Evolutionary conservation across 2,888 invertebrate species (phyloP), one percentile per base, ranked within the genome.

Genomic region (Ariolimax columbianus): DNA sequence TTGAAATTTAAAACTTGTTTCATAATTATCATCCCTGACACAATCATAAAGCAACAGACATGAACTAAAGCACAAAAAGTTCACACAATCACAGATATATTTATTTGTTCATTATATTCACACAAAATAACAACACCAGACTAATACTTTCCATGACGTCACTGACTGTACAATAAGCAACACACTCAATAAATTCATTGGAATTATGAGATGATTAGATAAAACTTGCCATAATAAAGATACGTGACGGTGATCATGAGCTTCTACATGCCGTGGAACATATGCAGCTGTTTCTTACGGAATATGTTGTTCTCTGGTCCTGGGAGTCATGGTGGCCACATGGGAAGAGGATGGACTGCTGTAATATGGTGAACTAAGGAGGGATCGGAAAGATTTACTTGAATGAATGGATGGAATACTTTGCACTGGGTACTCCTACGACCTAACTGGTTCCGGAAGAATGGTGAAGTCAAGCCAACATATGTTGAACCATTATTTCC

Each of bases 41-140:
- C 4, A n/a, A 63, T 3, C 33, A 66, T 33, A 66, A 66, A 1
- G 9, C 1, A 66, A 66, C 17, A 63, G 33, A 66, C 30, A 75
- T n/a, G n/a, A 59, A 38, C 26, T 19, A 38, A 0, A 78, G 17
- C 0, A 51, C 4, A 40, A 14, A 59, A 33, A 38, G 40, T 59
- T 63, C 33, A 38, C 59, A 78, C 38, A 59, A 63, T 59, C 78
- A 77, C 77, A 59, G 36, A 40, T 78, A 63, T 59, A 59, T 78
- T 59, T 78, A 78, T 78, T 59, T 63, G 36, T 78, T 78, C 78
- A 78, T 78, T 63, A 78, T 78, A 63, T 59, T 78, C 78, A 78
- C 77, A 36, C 47, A 73, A 63, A 40, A 63, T 38, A 78, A 78
- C 77, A 63, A 78, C 78, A 78, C 78, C 33, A 40, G 38, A 38